Evolutionary conservation across 2,888 invertebrate species (phyloP).

Genomic region (Rhingia rostrata): DNA sequence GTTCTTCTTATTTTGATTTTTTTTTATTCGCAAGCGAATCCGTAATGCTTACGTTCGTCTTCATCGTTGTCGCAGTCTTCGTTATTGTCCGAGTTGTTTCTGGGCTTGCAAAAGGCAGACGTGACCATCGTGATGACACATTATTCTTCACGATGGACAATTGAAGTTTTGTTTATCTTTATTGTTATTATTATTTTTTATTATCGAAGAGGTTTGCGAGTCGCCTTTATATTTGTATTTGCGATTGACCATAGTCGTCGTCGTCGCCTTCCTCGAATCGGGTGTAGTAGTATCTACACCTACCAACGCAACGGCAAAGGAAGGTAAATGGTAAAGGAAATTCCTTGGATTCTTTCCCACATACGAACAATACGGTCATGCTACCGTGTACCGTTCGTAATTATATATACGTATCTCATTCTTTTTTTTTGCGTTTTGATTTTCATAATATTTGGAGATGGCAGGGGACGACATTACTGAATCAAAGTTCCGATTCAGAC

Average conservation of each 20-base stretch:
- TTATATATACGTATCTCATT: constrained; percentile 5
- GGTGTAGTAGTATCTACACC: constrained; percentile 41
- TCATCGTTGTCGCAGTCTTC: constrained; percentile 5
- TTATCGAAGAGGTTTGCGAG: constrained; percentile 37
- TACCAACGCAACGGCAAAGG: not conserved
- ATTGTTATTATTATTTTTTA: constrained; percentile 56
- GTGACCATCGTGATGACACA: constrained; percentile 73
- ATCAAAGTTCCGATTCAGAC: constrained; percentile 60
- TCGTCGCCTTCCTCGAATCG: constrained; percentile 53
- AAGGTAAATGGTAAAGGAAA: constrained; percentile 26
- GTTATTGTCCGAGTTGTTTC: constrained; percentile 35
- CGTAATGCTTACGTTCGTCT: constrained; percentile 40
- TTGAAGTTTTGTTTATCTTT: constrained; percentile 68
- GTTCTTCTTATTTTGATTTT: not conserved
- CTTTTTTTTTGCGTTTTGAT: not conserved
- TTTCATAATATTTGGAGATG: not conserved
- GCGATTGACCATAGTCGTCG: constrained; percentile 24
- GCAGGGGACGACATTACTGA: not conserved
- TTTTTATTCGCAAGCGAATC: constrained; percentile 25
- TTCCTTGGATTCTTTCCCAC: constrained; percentile 65
- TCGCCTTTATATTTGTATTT: constrained; percentile 29
- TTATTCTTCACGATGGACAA: constrained; percentile 67
- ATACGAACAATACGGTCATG: constrained; percentile 2
- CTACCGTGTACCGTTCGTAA: constrained; percentile 37
- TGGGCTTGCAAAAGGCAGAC: constrained; percentile 55